phyloP scores from a whole-genome alignment of 2,113 vertebrate species.

The cattle (Bos taurus) region DNA sequence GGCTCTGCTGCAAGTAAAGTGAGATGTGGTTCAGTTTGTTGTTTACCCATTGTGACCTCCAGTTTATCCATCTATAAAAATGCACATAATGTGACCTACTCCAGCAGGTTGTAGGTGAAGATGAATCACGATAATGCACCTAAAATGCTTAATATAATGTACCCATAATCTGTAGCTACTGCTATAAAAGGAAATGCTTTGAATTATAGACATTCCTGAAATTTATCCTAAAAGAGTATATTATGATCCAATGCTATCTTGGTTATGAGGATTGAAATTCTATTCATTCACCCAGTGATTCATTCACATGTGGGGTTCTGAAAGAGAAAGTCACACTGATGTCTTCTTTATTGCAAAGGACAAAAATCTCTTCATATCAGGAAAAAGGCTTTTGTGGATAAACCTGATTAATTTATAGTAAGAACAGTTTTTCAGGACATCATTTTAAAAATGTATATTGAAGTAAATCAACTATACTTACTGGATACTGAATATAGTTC shows the following conservation, averaged over 20 bases:
- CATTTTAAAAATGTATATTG: background rate
- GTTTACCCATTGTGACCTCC: background rate
- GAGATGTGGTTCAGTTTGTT: background rate
- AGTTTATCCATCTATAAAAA: background rate
- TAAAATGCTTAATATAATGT: background rate
- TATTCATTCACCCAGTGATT: background rate
- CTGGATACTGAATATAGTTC: background rate
- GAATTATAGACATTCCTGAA: background rate
- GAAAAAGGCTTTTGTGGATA: background rate
- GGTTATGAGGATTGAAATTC: background rate
- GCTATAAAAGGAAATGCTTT: background rate
- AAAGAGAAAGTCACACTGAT: background rate
- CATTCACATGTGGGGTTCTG: background rate
- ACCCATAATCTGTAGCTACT: background rate
- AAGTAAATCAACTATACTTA: too few species aligned
- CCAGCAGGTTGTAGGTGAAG: background rate
- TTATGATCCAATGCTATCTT: background rate
- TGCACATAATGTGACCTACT: background rate
- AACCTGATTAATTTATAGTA: background rate
- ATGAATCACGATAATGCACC: background rate
- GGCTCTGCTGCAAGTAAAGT: background rate
- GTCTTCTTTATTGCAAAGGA: background rate
- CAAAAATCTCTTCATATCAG: background rate
- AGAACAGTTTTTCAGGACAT: background rate
- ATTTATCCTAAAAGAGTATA: background rate